These are phyloP conservation scores for Episyrphus balteatus DNA, from an alignment of 1,140 invertebrate species.

Conservation along the genomic window DNA sequence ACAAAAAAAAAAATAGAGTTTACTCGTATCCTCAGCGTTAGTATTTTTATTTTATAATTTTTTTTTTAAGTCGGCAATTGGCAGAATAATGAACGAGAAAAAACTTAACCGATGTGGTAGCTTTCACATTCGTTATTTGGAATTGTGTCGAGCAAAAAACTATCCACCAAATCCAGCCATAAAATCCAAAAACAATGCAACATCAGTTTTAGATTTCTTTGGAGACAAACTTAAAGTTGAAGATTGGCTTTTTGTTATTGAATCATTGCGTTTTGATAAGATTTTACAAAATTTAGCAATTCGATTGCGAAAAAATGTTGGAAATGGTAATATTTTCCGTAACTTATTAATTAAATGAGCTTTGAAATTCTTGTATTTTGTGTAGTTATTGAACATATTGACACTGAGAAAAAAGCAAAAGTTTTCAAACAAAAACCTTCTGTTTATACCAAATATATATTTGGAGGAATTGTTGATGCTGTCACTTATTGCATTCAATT, in stretches of 20 bases:
- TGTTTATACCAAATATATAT: slow-evolving; percentile 40
- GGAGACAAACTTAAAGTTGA: slow-evolving; percentile 49
- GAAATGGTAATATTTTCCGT: slow-evolving; percentile 14
- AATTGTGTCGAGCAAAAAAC: slow-evolving; percentile 31
- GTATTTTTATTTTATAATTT: no score
- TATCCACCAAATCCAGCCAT: slow-evolving; percentile 21
- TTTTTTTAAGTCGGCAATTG: no score
- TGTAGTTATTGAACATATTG: slow-evolving; percentile 41
- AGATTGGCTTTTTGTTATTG: slow-evolving; percentile 50
- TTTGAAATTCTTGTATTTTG: neutral
- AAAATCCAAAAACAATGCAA: slow-evolving; percentile 34
- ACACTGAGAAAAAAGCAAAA: slow-evolving; percentile 42
- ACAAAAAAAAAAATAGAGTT: no score
- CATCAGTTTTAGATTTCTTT: slow-evolving; percentile 42
- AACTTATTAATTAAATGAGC: neutral
- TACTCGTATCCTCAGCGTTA: no score
- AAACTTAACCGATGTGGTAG: slow-evolving; percentile 27
- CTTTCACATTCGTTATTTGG: slow-evolving; percentile 31
- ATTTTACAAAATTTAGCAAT: slow-evolving; percentile 43
- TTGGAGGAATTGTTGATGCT: slow-evolving; percentile 41
- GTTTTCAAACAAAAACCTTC: slow-evolving; percentile 38
- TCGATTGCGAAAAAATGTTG: slow-evolving; percentile 31
- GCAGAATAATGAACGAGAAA: slow-evolving; percentile 5
- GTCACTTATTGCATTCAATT: slow-evolving; percentile 41
- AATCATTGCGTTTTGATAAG: slow-evolving; percentile 45